phyloP scores from a whole-genome alignment of 2,888 invertebrate species.

The Pristionchus maxplancki region DNA sequence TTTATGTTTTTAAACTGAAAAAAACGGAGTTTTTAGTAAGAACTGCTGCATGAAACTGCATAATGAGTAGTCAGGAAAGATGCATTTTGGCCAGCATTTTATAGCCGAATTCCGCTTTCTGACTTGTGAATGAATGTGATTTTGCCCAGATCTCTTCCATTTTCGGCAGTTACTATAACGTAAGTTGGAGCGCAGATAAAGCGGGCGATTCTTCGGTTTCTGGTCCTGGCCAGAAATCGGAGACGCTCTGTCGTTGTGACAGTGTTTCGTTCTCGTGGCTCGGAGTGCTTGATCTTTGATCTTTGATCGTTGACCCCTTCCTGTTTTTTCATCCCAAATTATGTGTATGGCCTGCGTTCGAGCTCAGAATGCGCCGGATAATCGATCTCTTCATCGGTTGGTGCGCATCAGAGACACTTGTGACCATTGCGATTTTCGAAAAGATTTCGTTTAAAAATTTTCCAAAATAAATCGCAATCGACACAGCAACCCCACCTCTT shows the following conservation, averaged over 20 bases:
- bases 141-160: slow-evolving; percentile 71
- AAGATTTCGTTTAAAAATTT: not conserved
- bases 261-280: not conserved
- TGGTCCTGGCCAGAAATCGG: too few relatives aligned
- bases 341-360: slow-evolving; percentile 30
- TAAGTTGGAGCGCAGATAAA: slow-evolving; percentile 68
- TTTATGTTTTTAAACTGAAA: not conserved
- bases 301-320: too few relatives aligned
- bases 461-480: not conserved
- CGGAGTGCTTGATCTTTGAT: not conserved
- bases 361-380: not conserved
- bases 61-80: not conserved
- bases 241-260: not conserved
- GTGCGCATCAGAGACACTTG: slow-evolving; percentile 7
- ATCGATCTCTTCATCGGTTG: slow-evolving; percentile 44
- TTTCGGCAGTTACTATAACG: slow-evolving; percentile 75
- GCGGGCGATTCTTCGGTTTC: too few relatives aligned
- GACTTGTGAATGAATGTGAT: slow-evolving; percentile 11
- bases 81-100: too few relatives aligned
- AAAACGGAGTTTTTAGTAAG: not conserved
- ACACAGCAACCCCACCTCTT: not conserved
- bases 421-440: not conserved
- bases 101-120: not conserved
- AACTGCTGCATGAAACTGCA: not conserved
- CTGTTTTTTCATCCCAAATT: not conserved